Conservation (phyloP, 2,888 invertebrate genomes). For the Balanococcus diminutus region DNA sequence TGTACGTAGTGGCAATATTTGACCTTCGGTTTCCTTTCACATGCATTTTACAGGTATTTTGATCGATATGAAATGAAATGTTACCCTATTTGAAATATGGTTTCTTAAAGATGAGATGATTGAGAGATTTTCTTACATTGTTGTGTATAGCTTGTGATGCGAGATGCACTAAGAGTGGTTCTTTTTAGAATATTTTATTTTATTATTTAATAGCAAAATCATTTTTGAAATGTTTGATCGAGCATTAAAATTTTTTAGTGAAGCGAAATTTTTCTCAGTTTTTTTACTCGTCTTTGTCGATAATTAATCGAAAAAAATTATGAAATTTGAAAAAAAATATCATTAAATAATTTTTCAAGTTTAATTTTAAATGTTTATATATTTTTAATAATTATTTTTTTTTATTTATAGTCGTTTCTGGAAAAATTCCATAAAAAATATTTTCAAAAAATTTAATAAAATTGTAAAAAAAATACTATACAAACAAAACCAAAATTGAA, state of each 20-base stretch:
- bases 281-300: too few relatives aligned
- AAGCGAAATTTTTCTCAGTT: too few relatives aligned
- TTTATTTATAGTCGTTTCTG: too few relatives aligned
- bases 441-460: too few relatives aligned
- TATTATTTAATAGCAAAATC: background rate
- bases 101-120: background rate
- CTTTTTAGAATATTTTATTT: background rate
- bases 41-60: background rate
- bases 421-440: too few relatives aligned
- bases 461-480: too few relatives aligned
- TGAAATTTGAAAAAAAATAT: too few relatives aligned
- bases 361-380: too few relatives aligned
- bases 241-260: background rate
- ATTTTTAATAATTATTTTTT: too few relatives aligned
- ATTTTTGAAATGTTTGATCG: background rate
- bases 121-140: background rate
- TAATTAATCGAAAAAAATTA: too few relatives aligned
- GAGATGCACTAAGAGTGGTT: background rate
- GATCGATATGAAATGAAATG: background rate
- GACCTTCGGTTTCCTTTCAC: background rate
- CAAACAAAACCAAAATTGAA: too few relatives aligned
- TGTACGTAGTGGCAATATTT: background rate
- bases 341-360: too few relatives aligned
- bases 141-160: background rate
- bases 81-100: background rate